Evolutionary conservation across 2,797 vertebrate genomes (phyloP).

Genomic region (Chrosomus eos): DNA sequence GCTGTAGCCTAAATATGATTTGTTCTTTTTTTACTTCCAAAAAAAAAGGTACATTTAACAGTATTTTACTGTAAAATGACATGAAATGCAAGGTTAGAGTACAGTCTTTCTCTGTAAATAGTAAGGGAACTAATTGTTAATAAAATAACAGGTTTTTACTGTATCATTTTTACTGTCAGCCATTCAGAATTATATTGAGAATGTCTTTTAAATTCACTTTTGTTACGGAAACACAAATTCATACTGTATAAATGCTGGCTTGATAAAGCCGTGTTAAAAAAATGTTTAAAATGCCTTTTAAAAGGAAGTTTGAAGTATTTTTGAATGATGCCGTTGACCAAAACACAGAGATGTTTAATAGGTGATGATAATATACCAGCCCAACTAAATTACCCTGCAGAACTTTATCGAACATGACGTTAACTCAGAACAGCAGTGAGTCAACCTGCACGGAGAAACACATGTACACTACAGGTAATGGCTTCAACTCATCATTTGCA

Average conservation of each 20-base stretch:
- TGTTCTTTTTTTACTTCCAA: not conserved
- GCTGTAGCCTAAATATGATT: no score
- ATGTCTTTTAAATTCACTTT: not conserved
- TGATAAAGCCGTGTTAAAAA: not conserved
- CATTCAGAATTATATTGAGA: not conserved
- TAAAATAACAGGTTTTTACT: not conserved
- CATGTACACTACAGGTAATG: not conserved
- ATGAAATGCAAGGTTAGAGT: not conserved
- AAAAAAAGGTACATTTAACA: no score
- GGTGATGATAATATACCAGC: not conserved
- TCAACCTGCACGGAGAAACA: not conserved
- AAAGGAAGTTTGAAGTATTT: not conserved
- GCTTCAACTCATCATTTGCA: not conserved
- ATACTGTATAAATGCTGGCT: not conserved
- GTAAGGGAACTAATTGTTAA: not conserved
- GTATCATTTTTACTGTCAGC: not conserved
- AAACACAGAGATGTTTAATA: not conserved
- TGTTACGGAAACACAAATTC: not conserved
- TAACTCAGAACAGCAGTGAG: not conserved
- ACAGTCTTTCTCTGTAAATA: not conserved
- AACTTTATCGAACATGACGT: not conserved
- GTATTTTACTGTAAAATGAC: not conserved
- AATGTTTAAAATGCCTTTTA: not conserved
- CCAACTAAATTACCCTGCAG: not conserved
- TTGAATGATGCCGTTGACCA: no score